Base-by-base conservation (phyloP, 2,888 invertebrate genomes). In the Hemistola chrysoprasaria region DNA sequence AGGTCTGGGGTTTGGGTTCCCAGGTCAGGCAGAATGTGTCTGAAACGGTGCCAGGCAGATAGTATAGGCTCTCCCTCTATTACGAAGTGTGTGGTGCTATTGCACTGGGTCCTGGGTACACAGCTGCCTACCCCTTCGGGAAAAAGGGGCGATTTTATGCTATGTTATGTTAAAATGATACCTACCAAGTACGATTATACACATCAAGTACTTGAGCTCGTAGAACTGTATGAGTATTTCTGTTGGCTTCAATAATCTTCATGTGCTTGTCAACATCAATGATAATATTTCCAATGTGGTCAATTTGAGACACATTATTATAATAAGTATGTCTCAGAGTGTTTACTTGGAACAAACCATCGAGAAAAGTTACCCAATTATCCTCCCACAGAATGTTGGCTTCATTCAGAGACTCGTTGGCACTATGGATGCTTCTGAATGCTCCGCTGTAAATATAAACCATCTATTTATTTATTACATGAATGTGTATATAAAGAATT, bases 321-420 rank as follows among this genome's bases (percentile, higher is more conserved):
- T 90, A n/a, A n/a, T n/a, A 83, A 9, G 91, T 84, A 33, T 91
- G 80, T 21, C 90, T 90, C 9, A 95, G 61, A 6, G 93, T 89
- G 30, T 92, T 88, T 42, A 94, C 91, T 79, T 97, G 97, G 9
- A 97, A 78, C 90, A 97, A 91, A 0, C 93, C 92, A 71, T 97
- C 96, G 59, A 97, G 84, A 60, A 95, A 94, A 2, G 94, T 91
- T 0, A 94, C 92, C 95, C 96, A 97, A 68, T 95, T 94, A 39
- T 91, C 90, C n/a, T 87, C 81, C 95, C 95, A 96, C 25, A 71
- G 63, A 0, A 91, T 47, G 11, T 56, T 38, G 1, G 79, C 88
- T 11, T 62, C 57, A 1, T 59, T 70, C 5, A 72, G 36, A 0
- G 50, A 29, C 4, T 49, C 27, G 38, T 66, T 59, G 1, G 49